Percentiles rank a stretch among this genome's conserved stretches.
Evolutionary conservation across 1,140 invertebrate species (phyloP).

Genomic region (Elymnias hypermnestra): DNA sequence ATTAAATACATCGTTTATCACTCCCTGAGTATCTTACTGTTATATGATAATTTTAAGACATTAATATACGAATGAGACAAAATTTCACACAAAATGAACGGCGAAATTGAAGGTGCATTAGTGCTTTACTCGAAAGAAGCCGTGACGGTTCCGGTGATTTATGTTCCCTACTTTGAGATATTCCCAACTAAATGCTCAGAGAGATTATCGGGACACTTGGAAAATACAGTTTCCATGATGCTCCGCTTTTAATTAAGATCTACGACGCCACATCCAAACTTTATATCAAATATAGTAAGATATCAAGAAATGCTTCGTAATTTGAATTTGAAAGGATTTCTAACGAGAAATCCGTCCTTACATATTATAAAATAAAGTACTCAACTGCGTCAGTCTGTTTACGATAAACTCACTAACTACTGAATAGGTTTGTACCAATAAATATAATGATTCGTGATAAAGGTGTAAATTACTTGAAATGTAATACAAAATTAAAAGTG

Average conservation of each 20-base stretch:
- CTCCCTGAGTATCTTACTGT: no score
- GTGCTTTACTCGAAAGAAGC: not conserved
- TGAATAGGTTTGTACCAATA: no score
- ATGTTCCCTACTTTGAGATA: conserved; percentile 13
- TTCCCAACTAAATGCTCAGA: conserved; percentile 11
- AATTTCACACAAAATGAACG: not conserved
- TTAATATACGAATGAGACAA: no score
- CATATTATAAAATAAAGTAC: no score
- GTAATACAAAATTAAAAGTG: no score
- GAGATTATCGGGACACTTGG: conserved; percentile 13
- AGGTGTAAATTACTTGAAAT: no score
- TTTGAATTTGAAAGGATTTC: not conserved
- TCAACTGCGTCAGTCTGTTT: no score
- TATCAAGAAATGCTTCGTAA: not conserved
- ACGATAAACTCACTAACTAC: no score
- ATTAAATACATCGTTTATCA: no score
- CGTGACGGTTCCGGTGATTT: conserved; percentile 11
- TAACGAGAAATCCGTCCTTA: no score
- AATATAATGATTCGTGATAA: no score
- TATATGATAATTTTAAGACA: no score
- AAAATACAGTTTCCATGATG: conserved; percentile 10
- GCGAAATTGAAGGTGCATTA: conserved; percentile 2
- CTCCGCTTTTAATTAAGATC: conserved; percentile 17
- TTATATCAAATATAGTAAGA: not conserved
- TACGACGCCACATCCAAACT: not conserved